Conservation (phyloP, 2,113 vertebrate species). For the Carlito syrichta region DNA sequence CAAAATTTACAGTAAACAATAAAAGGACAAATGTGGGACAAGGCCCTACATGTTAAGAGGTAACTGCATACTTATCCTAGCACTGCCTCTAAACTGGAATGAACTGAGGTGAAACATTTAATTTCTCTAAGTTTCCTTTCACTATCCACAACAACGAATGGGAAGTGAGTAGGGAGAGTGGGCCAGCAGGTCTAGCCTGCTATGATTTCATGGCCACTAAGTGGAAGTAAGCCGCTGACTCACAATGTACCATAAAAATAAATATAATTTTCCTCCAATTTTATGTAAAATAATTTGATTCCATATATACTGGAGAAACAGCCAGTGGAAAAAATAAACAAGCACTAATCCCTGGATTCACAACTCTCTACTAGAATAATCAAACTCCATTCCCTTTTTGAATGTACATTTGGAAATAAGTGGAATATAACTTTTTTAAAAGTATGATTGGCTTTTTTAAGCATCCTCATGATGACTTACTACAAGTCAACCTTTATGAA, state of each 20-base stretch:
- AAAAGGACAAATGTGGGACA: conserved; percentile 27
- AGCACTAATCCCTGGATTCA: not conserved
- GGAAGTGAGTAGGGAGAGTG: not conserved
- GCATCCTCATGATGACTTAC: not conserved
- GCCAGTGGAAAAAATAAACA: not conserved
- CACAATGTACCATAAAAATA: conserved; percentile 18
- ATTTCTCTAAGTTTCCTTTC: conserved; percentile 24
- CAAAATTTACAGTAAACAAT: conserved; percentile 30
- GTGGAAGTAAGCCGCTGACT: conserved; percentile 4
- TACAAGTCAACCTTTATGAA: not conserved
- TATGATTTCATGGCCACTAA: not conserved
- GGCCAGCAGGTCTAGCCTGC: not conserved
- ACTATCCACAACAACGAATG: not conserved
- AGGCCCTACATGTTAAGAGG: not conserved
- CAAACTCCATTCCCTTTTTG: not conserved
- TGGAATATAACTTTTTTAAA: not conserved
- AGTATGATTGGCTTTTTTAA: not conserved
- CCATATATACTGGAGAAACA: not conserved
- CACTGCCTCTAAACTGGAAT: not conserved
- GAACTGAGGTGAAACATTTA: not conserved
- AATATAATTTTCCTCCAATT: not conserved
- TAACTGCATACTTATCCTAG: not conserved
- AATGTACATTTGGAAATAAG: not conserved
- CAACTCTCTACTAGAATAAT: not conserved
- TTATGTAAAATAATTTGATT: conserved; percentile 26